These are phyloP conservation scores for Rhynchophorus ferrugineus DNA, from an alignment of 1,140 invertebrate species.

Conservation along the genomic window DNA sequence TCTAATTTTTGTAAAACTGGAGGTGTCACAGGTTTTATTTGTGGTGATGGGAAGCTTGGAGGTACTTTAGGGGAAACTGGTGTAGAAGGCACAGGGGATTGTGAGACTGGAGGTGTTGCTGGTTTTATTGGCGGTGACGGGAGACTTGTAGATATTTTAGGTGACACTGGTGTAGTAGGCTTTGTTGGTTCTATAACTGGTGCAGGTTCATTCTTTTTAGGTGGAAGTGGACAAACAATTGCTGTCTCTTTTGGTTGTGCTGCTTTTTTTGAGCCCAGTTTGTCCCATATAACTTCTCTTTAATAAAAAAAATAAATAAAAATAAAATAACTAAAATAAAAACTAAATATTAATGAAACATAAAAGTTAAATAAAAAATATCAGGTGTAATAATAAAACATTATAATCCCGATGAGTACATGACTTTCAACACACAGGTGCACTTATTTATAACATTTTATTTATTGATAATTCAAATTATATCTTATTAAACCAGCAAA, in stretches of 20 bases:
- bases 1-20: conserved; percentile 17
- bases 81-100: neutral
- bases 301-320: conserved; percentile 27
- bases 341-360: neutral
- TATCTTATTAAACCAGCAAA: neutral
- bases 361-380: neutral
- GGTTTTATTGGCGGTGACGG: conserved; percentile 11
- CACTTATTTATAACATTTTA: conserved; percentile 12
- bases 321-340: conserved; percentile 22
- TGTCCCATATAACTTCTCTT: conserved; percentile 29
- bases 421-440: conserved; percentile 9
- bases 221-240: conserved; percentile 18
- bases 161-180: conserved; percentile 15
- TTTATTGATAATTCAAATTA: conserved; percentile 10
- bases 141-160: conserved; percentile 7
- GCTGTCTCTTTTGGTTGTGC: conserved; percentile 22
- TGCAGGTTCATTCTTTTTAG: conserved; percentile 21
- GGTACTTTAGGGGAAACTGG: conserved; percentile 1
- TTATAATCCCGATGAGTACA: conserved; percentile 1
- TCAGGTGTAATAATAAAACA: neutral
- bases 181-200: conserved; percentile 23
- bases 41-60: no score
- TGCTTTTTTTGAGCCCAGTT: conserved; percentile 20
- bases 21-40: conserved; percentile 2
- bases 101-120: neutral